Percentiles rank a stretch among this genome's conserved stretches.
Conservation (phyloP, 2,797 vertebrate species). For the Alouatta caraya region DNA sequence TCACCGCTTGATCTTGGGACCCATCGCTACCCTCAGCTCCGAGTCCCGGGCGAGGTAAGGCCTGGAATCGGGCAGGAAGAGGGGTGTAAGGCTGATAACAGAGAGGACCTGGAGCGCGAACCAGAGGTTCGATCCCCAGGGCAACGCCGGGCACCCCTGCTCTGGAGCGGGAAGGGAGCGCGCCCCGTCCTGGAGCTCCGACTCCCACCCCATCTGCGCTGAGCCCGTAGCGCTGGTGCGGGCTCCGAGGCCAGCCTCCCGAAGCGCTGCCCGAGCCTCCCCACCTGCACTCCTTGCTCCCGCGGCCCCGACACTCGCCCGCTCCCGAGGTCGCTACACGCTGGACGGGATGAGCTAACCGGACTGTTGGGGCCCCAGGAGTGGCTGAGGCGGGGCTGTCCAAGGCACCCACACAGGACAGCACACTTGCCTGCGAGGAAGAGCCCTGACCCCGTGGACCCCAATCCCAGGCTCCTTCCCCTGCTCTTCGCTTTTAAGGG, state of each 20-base stretch:
- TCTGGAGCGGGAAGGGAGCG: neutral
- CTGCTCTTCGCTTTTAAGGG: neutral
- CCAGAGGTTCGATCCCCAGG: neutral
- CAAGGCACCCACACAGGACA: neutral
- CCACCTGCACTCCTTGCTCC: accelerated
- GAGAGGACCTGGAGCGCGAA: neutral
- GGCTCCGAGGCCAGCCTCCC: too few species aligned
- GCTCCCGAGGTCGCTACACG: neutral
- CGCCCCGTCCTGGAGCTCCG: neutral
- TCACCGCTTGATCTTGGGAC: conserved; percentile 65
- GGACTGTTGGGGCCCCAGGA: neutral
- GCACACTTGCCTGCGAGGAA: neutral
- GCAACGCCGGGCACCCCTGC: neutral
- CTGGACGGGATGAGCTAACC: neutral
- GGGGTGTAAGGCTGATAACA: neutral
- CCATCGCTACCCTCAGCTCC: conserved; percentile 28
- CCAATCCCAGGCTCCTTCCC: neutral
- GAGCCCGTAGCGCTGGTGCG: neutral
- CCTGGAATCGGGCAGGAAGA: neutral
- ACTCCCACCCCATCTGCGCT: neutral
- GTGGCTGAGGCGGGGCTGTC: neutral
- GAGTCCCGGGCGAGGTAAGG: conserved; percentile 68
- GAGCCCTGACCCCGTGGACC: neutral
- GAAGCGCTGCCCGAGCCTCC: neutral
- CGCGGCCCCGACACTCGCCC: accelerated